Evolutionary conservation across 2,888 invertebrate species (phyloP).

Genomic region (Apodemia zela): DNA sequence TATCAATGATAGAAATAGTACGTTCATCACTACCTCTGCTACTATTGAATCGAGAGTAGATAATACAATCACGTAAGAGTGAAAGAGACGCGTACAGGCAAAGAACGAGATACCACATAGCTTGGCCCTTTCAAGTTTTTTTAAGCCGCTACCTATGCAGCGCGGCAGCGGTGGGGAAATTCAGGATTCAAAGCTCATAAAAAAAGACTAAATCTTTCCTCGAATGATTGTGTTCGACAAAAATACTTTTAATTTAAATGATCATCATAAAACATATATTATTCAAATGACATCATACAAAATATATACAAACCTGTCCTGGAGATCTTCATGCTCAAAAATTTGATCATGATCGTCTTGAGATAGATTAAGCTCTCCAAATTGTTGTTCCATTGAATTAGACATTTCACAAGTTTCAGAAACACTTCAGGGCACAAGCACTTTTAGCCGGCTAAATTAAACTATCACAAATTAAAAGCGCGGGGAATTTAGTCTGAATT

Average conservation of each 20-base stretch:
- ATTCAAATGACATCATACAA: neutral
- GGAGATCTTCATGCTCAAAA: constrained; percentile 83
- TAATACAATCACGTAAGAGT: neutral
- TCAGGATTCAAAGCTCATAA: neutral
- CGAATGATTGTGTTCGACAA: neutral
- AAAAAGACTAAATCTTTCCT: neutral
- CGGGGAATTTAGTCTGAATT: neutral
- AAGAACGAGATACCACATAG: neutral
- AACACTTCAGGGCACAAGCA: constrained; percentile 30
- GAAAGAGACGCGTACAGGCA: neutral
- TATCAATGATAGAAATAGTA: too few species aligned
- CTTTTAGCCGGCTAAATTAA: constrained; percentile 17
- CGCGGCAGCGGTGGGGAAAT: neutral
- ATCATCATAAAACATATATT: neutral
- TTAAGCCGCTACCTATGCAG: neutral
- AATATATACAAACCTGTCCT: constrained; percentile 77
- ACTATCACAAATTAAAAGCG: neutral
- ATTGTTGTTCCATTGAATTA: constrained; percentile 82
- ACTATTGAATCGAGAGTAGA: neutral
- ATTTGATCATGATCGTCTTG: constrained; percentile 88
- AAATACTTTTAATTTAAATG: constrained; percentile 10
- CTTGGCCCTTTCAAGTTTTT: neutral
- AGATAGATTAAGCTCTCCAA: constrained; percentile 84
- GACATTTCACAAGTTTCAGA: constrained; percentile 46
- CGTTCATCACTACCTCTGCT: too few species aligned